Percentiles rank a stretch among this genome's conserved stretches.
phyloP scores from a whole-genome alignment of 2,888 invertebrate species.

The Branchipolynoe longqiensis region DNA sequence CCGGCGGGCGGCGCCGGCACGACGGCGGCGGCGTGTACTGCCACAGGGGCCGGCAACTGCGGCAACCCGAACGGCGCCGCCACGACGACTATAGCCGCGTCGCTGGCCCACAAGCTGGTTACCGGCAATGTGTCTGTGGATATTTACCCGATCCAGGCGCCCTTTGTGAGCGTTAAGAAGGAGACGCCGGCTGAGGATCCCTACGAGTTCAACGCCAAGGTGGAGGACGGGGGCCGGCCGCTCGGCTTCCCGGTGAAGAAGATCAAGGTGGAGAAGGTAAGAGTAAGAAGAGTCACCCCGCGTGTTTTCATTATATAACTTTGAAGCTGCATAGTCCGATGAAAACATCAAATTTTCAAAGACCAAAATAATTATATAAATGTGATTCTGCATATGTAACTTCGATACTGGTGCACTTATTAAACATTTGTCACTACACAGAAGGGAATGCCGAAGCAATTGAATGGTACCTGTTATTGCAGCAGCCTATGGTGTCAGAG shows the following conservation, averaged over 20 bases:
- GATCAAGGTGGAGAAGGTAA: conserved; percentile 64
- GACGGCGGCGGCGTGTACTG: not conserved
- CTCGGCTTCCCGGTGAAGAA: conserved; percentile 64
- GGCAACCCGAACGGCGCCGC: not conserved
- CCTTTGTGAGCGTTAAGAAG: conserved; percentile 51
- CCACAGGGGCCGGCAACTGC: not conserved
- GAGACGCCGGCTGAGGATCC: conserved; percentile 63
- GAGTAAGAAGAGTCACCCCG: too few relatives aligned
- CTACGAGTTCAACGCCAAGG: conserved; percentile 67
- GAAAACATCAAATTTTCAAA: too few relatives aligned
- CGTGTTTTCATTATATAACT: too few relatives aligned
- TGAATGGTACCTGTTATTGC: too few relatives aligned
- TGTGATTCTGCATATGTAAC: too few relatives aligned
- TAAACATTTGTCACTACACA: too few relatives aligned
- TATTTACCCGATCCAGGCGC: conserved; percentile 32
- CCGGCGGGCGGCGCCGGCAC: not conserved
- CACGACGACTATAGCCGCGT: conserved; percentile 16
- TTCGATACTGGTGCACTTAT: too few relatives aligned
- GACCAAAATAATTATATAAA: too few relatives aligned
- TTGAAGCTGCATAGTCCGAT: too few relatives aligned
- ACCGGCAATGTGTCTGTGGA: conserved; percentile 50
- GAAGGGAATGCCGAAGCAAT: too few relatives aligned
- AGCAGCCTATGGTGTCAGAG: too few relatives aligned
- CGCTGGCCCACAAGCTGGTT: not conserved
- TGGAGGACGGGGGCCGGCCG: conserved; percentile 59